Conservation (phyloP, 2,113 vertebrate species). For the Alosa alosa region DNA sequence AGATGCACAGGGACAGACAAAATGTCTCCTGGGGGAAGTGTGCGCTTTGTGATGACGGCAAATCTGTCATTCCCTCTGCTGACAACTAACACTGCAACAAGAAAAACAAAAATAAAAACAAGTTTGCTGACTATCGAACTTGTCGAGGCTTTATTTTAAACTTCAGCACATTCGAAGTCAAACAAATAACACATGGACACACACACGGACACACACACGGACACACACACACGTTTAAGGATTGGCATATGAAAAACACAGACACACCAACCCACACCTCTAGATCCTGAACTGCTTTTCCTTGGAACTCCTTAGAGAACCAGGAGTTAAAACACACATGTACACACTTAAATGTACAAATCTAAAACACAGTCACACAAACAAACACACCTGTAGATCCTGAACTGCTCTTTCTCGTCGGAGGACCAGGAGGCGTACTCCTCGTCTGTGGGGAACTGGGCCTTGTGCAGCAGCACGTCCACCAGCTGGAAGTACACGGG, state of each 20-base stretch:
- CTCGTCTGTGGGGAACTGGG: conserved; percentile 92
- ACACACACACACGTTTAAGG: neutral
- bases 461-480: conserved; percentile 96
- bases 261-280: neutral
- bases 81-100: conserved; percentile 8
- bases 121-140: neutral
- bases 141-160: neutral
- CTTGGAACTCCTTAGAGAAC: neutral
- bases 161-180: conserved; percentile 4
- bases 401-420: conserved; percentile 97
- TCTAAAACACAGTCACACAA: neutral
- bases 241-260: neutral
- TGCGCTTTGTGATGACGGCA: conserved; percentile 12
- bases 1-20: neutral
- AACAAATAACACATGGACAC: neutral
- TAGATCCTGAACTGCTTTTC: neutral
- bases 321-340: neutral
- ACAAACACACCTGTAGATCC: conserved; percentile 88
- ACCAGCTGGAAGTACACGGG: conserved; percentile 98
- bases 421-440: conserved; percentile 96
- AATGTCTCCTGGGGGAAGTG: neutral
- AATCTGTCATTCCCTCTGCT: neutral
- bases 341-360: neutral
- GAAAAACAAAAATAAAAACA: neutral
- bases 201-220: neutral